Evolutionary conservation across 2,113 vertebrate species (phyloP).

Genomic region (Condylura cristata): DNA sequence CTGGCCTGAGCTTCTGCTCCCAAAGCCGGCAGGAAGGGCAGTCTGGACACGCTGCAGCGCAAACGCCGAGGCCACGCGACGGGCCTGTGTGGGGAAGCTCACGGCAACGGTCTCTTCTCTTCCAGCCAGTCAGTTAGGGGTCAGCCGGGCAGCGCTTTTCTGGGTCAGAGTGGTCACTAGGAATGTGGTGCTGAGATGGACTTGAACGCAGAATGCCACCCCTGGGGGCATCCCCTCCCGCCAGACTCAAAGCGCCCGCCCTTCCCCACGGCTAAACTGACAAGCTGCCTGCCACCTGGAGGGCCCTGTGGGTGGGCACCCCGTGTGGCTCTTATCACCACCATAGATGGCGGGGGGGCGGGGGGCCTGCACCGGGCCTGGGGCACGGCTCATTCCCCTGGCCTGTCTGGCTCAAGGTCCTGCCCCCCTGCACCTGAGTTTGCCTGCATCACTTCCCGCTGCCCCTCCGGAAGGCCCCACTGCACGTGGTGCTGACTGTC

Average conservation of each 20-base stretch:
- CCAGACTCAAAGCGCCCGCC: not conserved
- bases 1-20: no score
- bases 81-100: not conserved
- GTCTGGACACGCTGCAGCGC: not conserved
- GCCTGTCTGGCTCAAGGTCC: rapidly evolving
- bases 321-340: not conserved
- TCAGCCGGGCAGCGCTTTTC: not conserved
- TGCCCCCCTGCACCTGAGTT: rapidly evolving
- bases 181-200: not conserved
- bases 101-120: not conserved
- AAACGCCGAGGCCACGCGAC: rapidly evolving
- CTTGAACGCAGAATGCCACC: not conserved
- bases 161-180: not conserved
- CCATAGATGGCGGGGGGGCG: not conserved
- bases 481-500: no score
- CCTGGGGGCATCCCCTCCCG: not conserved
- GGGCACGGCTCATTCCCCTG: not conserved
- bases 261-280: not conserved
- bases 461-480: not conserved
- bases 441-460: not conserved
- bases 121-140: no score
- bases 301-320: not conserved
- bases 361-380: not conserved
- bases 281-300: not conserved
- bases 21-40: not conserved